These are phyloP conservation scores for Lithosia quadra DNA, from an alignment of 2,888 invertebrate genomes.

Conservation along the genomic window DNA sequence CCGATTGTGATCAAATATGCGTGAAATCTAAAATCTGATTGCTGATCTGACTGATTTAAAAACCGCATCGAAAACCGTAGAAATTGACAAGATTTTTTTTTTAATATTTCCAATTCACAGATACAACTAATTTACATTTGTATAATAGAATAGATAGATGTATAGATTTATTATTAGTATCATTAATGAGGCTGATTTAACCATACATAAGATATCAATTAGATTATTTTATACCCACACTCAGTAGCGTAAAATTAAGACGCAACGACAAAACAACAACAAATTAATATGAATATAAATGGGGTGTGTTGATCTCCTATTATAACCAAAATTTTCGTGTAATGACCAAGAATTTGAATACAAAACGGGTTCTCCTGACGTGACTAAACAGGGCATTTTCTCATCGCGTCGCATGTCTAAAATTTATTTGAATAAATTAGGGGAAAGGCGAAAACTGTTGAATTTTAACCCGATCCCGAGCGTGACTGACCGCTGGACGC, in stretches of 20 bases:
- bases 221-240: background rate
- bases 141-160: too few relatives aligned
- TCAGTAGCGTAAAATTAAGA: background rate
- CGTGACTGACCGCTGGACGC: slow-evolving; percentile 57
- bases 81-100: too few relatives aligned
- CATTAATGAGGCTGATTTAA: too few relatives aligned
- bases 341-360: slow-evolving; percentile 53
- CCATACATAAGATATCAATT: too few relatives aligned
- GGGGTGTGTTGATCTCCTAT: slow-evolving; percentile 48
- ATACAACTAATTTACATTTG: too few relatives aligned
- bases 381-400: slow-evolving; percentile 70
- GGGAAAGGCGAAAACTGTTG: slow-evolving; percentile 74
- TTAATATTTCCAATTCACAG: too few relatives aligned
- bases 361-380: slow-evolving; percentile 48
- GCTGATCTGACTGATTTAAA: too few relatives aligned
- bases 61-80: too few relatives aligned
- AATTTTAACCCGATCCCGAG: slow-evolving; percentile 76
- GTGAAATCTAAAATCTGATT: too few relatives aligned
- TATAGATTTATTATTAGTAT: too few relatives aligned
- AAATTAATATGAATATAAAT: slow-evolving; percentile 39
- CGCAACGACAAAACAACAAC: slow-evolving; percentile 2
- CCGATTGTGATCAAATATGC: too few relatives aligned
- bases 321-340: slow-evolving; percentile 33
- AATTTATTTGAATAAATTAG: slow-evolving; percentile 84
- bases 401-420: slow-evolving; percentile 73